Conservation (phyloP, 1,140 invertebrate genomes). For the Maniola jurtina region DNA sequence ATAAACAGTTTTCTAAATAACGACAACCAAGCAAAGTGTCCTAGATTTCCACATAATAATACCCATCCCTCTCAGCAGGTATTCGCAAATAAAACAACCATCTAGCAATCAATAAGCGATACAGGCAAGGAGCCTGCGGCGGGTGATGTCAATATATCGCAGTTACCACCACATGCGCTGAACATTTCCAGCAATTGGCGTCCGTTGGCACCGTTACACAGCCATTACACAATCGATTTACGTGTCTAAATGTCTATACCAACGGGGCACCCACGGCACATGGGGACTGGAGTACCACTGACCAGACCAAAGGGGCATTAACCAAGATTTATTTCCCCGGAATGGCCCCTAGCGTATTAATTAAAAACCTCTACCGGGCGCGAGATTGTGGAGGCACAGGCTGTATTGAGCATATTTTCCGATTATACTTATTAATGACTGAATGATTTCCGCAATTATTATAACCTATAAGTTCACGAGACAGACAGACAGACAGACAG, state of each 20-base stretch:
- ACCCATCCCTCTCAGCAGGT: neutral
- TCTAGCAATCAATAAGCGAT: conserved; percentile 11
- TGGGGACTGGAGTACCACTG: conserved; percentile 37
- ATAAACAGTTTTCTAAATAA: no score
- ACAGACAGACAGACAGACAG: no score
- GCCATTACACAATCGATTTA: conserved; percentile 38
- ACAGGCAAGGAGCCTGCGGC: neutral
- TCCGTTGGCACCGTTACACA: conserved; percentile 5
- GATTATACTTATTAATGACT: conserved; percentile 40
- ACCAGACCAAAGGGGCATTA: conserved; percentile 70
- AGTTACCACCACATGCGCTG: conserved; percentile 18
- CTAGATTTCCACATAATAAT: neutral
- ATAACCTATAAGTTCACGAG: no score
- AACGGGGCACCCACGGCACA: conserved; percentile 32
- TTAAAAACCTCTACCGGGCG: conserved; percentile 62
- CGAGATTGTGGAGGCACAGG: conserved; percentile 29
- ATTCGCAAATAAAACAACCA: conserved; percentile 2
- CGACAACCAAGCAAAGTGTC: no score
- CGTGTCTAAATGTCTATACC: conserved; percentile 30
- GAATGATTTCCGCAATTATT: neutral
- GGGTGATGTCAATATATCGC: conserved; percentile 28
- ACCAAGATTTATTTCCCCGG: conserved; percentile 67
- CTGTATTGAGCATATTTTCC: conserved; percentile 18
- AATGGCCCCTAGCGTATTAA: conserved; percentile 54
- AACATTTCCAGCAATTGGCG: conserved; percentile 28